A percentile compares a stretch with the other conserved stretches of the same genome.
phyloP scores from a whole-genome alignment of 2,113 vertebrate species.

The Microtus ochrogaster region DNA sequence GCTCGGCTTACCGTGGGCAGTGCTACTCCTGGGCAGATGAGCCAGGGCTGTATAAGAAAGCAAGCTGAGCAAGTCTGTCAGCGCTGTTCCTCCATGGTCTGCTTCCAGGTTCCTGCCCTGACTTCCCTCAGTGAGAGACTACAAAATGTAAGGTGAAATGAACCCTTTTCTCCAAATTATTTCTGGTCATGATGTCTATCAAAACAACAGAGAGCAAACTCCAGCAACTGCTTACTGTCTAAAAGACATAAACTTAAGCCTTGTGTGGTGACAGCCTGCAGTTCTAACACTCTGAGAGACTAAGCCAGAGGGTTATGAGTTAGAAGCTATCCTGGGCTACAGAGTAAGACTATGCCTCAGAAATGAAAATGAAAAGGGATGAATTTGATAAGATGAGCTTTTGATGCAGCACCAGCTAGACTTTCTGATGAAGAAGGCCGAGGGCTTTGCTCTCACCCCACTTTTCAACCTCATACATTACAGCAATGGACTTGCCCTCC shows the following conservation, averaged over 20 bases:
- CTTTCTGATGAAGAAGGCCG: background rate
- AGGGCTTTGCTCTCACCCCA: background rate
- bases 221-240: background rate
- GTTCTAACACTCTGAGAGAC: background rate
- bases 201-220: background rate
- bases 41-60: background rate
- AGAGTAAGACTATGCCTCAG: background rate
- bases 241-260: background rate
- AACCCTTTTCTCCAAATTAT: background rate
- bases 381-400: background rate
- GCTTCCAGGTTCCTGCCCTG: background rate
- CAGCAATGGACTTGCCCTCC: background rate
- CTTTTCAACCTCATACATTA: background rate
- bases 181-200: background rate
- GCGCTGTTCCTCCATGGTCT: background rate
- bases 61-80: background rate
- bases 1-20: background rate
- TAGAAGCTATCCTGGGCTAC: background rate
- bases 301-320: background rate
- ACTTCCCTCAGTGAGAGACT: background rate
- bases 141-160: background rate
- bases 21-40: background rate
- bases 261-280: background rate
- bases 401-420: background rate
- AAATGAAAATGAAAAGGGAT: background rate